Conservation (phyloP, 35 echinoderm and acorn worm genomes). For the Ptychodera flava region DNA sequence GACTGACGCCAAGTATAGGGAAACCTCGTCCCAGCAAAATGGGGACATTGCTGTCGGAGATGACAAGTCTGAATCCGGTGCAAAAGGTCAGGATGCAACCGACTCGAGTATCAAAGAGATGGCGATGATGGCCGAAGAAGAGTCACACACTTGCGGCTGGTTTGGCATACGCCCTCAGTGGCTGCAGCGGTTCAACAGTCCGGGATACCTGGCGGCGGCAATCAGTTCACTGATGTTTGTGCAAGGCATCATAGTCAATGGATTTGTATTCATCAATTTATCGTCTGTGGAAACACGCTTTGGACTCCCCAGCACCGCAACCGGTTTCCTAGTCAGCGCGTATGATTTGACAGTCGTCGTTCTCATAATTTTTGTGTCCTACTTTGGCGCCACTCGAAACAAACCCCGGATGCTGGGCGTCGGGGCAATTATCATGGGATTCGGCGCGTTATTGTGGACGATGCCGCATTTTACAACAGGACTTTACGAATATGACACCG, state of each 20-base stretch:
- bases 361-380: constrained; percentile 40
- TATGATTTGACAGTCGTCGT: constrained; percentile 52
- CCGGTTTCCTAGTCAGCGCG: constrained; percentile 38
- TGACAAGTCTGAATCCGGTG: too few relatives aligned
- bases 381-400: constrained; percentile 35
- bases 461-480: constrained; percentile 47
- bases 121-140: too few relatives aligned
- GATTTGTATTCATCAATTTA: constrained; percentile 31
- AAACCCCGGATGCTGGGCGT: constrained; percentile 32
- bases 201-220: background rate
- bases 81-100: too few relatives aligned
- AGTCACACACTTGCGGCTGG: constrained; percentile 6
- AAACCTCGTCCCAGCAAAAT: too few relatives aligned
- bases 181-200: constrained; percentile 14
- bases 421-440: constrained; percentile 32
- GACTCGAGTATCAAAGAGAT: too few relatives aligned
- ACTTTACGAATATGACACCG: constrained; percentile 18
- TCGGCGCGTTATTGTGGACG: constrained; percentile 26
- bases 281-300: constrained; percentile 39
- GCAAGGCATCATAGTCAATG: constrained; percentile 43
- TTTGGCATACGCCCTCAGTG: constrained; percentile 15
- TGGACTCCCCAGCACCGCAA: constrained; percentile 29
- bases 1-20: too few relatives aligned
- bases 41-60: too few relatives aligned
- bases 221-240: constrained; percentile 18